A percentile compares a stretch with the other conserved stretches of the same genome.
Evolutionary conservation across 2,113 vertebrate genomes (phyloP).

Genomic region (Ciconia stormi): DNA sequence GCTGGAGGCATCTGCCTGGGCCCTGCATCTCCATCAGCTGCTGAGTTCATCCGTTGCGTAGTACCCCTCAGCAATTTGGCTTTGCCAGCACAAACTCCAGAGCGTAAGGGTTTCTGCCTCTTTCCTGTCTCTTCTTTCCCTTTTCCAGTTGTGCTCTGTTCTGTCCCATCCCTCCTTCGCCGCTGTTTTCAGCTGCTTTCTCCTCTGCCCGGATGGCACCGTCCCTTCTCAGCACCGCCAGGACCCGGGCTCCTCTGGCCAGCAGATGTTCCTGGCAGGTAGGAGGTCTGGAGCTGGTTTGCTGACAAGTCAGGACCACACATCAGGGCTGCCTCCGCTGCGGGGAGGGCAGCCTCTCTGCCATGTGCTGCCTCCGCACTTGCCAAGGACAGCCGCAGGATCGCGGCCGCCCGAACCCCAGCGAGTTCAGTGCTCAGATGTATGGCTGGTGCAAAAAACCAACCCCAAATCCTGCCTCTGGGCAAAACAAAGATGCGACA

Average conservation of each 20-base stretch:
- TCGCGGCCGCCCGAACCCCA: not conserved
- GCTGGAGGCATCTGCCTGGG: not conserved
- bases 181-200: accelerated
- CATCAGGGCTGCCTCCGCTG: not conserved
- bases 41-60: accelerated
- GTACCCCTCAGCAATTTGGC: not conserved
- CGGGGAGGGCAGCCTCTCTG: not conserved
- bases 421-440: accelerated
- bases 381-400: not conserved
- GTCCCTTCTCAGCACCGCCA: not conserved
- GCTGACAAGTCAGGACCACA: not conserved
- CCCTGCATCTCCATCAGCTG: not conserved
- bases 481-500: not conserved
- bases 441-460: too few species aligned
- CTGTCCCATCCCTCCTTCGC: not conserved
- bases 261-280: not conserved
- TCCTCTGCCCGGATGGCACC: not conserved
- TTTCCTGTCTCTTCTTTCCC: not conserved
- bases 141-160: not conserved
- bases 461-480: not conserved
- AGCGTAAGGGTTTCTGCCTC: not conserved
- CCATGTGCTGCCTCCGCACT: not conserved
- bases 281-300: slow-evolving; percentile 1
- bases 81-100: not conserved
- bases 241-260: not conserved